Base-by-base conservation (phyloP, 2,113 vertebrate species). In the Pampusana beccarii region DNA sequence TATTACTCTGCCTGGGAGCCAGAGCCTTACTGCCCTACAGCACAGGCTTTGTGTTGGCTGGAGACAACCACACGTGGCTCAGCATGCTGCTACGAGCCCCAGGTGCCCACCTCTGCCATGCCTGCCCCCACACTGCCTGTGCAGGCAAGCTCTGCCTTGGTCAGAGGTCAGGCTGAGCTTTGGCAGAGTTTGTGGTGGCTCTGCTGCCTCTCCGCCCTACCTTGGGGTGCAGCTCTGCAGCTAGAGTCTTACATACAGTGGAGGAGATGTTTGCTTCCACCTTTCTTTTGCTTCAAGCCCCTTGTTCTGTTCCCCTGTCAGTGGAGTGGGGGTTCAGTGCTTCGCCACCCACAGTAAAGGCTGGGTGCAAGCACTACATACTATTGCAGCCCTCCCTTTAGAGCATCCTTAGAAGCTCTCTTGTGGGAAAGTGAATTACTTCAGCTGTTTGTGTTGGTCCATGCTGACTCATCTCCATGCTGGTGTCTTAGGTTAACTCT, bases 251-350 rank as follows among this genome's bases (percentile, higher is more conserved):
- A 13, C 3, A 2, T 57, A 24, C 60, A 71, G 61, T 23, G 0
- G 78, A 91, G 84, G 64, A 91, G 69, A 50, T 53, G 85, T 91
- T 95, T 3, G 10, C 66, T 92, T 93, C 58, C 51, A 58, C 53
- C 21, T 90, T 93, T 88, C 29, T 86, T 94, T 96, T 87, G 70
- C 69, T 60, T 86, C 88, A 51, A 73, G 42, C n/a, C 78, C 71
- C 42, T 90, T 50, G 54, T 90, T 93, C 69, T 79, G 34, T 94
- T 88, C 14, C 71, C 46, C 67, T 86, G 56, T 74, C 65, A 25
- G 82, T 86, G 88, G 86, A 93, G 95, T 94, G 93, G 91, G 65
- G 80, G 92, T 88, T 94, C 90, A 88, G 92, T 93, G 92, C 90
- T 96, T 90, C 2, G 4, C 77, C 57, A 65, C 77, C 72, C 70